A percentile compares a stretch with the other conserved stretches of the same genome.
Conservation (phyloP, 2,888 invertebrate species). For the Tryphoninae sp. region DNA sequence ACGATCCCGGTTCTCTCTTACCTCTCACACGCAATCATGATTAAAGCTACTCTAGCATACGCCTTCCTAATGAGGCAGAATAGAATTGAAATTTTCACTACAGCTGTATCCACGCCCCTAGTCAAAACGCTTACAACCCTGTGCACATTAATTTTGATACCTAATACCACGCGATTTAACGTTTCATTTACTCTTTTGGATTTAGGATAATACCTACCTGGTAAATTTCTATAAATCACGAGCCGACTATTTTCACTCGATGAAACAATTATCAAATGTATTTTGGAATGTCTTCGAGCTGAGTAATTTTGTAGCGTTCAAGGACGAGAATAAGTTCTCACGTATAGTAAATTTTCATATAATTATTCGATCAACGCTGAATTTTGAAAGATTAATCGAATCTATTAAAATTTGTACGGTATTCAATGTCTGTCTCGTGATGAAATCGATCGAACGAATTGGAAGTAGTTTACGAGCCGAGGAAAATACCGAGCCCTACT, state of each 20-base stretch:
- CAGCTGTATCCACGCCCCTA: neutral
- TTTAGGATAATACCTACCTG: too few species aligned
- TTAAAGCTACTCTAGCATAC: constrained; percentile 59
- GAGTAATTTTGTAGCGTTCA: too few species aligned
- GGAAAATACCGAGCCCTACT: neutral
- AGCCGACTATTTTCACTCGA: too few species aligned
- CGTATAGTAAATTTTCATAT: too few species aligned
- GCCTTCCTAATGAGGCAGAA: constrained; percentile 53
- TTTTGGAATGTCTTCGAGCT: too few species aligned
- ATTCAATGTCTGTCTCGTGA: too few species aligned
- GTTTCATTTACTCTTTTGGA: neutral
- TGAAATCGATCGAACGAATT: neutral
- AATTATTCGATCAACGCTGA: too few species aligned
- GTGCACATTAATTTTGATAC: constrained; percentile 6
- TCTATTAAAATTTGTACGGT: too few species aligned
- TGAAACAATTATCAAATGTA: too few species aligned
- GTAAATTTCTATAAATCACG: too few species aligned
- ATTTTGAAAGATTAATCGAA: too few species aligned
- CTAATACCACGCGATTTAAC: neutral
- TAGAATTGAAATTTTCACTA: constrained; percentile 49
- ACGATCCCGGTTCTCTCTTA: constrained; percentile 42
- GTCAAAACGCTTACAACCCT: constrained; percentile 14
- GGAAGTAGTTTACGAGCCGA: neutral
- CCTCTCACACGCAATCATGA: constrained; percentile 50
- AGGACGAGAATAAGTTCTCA: too few species aligned